Evolutionary conservation across 2,888 invertebrate genomes (phyloP).

Genomic region (Agrilus cyanescens): DNA sequence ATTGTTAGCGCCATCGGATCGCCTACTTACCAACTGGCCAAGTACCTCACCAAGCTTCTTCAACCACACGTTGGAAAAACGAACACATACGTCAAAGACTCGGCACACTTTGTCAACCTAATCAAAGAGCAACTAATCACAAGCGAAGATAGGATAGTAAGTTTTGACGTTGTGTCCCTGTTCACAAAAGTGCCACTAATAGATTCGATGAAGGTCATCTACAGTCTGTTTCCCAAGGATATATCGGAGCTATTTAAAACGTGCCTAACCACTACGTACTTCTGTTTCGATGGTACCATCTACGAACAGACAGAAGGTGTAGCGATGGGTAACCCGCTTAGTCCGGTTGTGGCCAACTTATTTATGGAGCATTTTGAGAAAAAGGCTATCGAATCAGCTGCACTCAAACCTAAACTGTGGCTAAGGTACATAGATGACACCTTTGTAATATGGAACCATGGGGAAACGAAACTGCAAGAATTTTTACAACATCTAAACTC

Average conservation of each 20-base stretch:
- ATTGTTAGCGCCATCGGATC: not conserved
- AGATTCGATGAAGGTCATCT: not conserved
- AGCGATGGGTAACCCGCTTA: no score
- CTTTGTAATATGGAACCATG: no score
- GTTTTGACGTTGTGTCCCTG: not conserved
- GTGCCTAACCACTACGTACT: not conserved
- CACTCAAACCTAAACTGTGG: no score
- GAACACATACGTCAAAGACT: no score
- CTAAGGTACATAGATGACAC: no score
- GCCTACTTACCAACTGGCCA: not conserved
- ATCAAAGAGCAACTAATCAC: not conserved
- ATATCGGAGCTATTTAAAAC: not conserved
- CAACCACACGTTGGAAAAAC: not conserved
- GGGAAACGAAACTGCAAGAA: no score
- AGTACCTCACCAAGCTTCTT: not conserved
- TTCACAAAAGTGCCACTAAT: not conserved
- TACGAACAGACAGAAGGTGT: no score
- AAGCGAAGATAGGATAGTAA: not conserved
- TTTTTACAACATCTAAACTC: no score
- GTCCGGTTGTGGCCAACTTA: no score
- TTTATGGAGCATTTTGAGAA: no score
- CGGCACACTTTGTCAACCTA: not conserved
- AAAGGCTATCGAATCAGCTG: no score
- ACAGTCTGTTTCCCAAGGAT: not conserved
- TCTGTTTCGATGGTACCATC: no score